Base-by-base conservation (phyloP, 2,113 vertebrate genomes). In the Calyptomena viridis region DNA sequence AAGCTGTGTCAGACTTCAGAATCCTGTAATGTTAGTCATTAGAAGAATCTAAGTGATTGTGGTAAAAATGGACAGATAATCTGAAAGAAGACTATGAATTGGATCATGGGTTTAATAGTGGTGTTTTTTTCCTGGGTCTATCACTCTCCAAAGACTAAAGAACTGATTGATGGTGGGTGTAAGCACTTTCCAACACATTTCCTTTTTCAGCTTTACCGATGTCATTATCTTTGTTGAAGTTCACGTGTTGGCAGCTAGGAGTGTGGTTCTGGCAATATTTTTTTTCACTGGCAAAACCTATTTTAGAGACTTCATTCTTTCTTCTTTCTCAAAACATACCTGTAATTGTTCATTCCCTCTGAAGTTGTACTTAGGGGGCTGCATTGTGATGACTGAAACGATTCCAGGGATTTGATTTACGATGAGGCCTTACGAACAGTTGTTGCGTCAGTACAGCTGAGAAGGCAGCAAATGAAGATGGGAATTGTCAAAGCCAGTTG, bases 101-200 rank as follows among this genome's bases (percentile, higher is more conserved):
- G 37, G 31, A 44, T 23, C 4, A 1, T 63, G n/a, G 42, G 10
- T 40, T 92, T 67, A 4, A 35, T 22, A 72, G 35, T 58, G 24
- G 0, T 1, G 69, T 9, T 37, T 30, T 37, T 75, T 62, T 23
- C 2, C 22, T 2, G 0, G 2, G 14, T 79, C 64, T 85, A 0
- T 71, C 18, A 4, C 50, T 75, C 30, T 67, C 44, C 30, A 76
- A 33, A 62, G 28, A 40, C 17, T 62, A 49, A 28, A 27, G 14
- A 60, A 24, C 21, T 83, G 16, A 4, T 63, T 42, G 35, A 30
- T 50, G 74, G 33, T 49, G 31, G 18, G 7, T 69, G 7, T 69
- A 56, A 60, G 72, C 30, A 11, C 40, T 56, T 82, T 55, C 44
- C 62, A 49, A 23, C n/a, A 25, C 17, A 13, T 62, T 84, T 10